Conservation (phyloP, 2,797 vertebrate species). For the Leucoraja ocellata region DNA sequence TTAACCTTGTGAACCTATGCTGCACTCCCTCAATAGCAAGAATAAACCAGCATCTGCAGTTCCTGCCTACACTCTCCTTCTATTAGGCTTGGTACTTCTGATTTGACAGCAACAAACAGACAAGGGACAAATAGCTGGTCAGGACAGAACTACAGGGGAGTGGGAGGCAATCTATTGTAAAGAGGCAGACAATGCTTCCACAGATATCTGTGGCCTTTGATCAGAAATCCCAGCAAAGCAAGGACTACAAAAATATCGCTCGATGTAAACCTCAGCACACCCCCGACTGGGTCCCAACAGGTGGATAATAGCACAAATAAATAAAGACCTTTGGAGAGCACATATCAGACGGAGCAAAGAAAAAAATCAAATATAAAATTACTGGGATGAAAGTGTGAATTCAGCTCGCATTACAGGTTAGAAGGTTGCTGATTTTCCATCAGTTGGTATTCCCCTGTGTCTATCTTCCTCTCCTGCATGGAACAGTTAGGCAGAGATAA, state of each 20-base stretch:
- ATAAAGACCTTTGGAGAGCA: background rate
- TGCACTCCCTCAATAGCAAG: too few relatives aligned
- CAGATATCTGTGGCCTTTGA: background rate
- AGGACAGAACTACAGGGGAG: background rate
- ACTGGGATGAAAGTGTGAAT: background rate
- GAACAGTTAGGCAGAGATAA: conserved; percentile 28
- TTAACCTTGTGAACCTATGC: too few relatives aligned
- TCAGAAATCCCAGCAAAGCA: background rate
- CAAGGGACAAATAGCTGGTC: background rate
- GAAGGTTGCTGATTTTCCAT: conserved; percentile 1
- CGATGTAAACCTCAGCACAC: background rate
- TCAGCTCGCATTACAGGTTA: background rate
- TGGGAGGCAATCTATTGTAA: background rate
- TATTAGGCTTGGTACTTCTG: background rate
- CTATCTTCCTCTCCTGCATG: background rate
- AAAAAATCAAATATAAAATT: background rate
- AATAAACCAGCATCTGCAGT: too few relatives aligned
- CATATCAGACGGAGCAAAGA: background rate
- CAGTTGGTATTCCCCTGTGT: conserved; percentile 13
- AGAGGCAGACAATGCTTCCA: background rate
- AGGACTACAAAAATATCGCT: background rate
- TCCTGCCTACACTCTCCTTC: background rate
- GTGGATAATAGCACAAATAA: background rate
- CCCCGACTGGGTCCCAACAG: background rate
- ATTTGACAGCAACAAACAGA: background rate